These are phyloP conservation scores for Aleiodes alternator DNA, from an alignment of 2,888 invertebrate species.

Conservation along the genomic window DNA sequence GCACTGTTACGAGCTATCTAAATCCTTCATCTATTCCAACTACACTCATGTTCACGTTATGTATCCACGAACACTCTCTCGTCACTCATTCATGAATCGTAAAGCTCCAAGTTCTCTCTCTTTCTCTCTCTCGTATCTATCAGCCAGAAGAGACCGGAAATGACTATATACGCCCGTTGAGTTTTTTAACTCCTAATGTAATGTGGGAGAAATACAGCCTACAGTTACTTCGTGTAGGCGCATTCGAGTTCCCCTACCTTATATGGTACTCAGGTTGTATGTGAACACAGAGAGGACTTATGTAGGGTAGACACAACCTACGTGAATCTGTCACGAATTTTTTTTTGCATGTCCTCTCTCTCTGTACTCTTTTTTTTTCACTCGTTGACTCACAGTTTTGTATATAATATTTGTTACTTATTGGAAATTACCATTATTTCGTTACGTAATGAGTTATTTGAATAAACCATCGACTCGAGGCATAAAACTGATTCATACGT, in stretches of 20 bases:
- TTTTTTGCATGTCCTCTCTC: not conserved
- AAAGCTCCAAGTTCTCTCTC: not conserved
- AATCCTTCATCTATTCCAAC: constrained; percentile 5
- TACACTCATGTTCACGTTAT: constrained; percentile 18
- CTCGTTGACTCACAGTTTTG: not conserved
- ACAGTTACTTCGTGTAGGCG: constrained; percentile 30
- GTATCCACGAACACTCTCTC: constrained; percentile 10
- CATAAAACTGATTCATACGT: not conserved
- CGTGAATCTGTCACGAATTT: constrained; percentile 8
- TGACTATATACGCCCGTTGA: constrained; percentile 39
- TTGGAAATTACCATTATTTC: not conserved
- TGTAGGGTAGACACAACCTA: constrained; percentile 20
- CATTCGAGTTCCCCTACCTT: constrained; percentile 12
- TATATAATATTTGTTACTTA: not conserved
- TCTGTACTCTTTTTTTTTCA: not conserved
- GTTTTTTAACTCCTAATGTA: constrained; percentile 51
- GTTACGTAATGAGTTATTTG: constrained; percentile 13
- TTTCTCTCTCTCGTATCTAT: not conserved
- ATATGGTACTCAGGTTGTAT: constrained; percentile 16
- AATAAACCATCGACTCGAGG: not conserved
- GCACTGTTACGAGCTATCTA: not conserved
- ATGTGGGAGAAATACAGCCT: constrained; percentile 47
- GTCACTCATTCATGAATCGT: constrained; percentile 34
- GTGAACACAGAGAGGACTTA: not conserved
- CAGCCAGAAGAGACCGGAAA: constrained; percentile 36